Base-by-base conservation (phyloP, 2,113 vertebrate species). In the Dromaius novaehollandiae region DNA sequence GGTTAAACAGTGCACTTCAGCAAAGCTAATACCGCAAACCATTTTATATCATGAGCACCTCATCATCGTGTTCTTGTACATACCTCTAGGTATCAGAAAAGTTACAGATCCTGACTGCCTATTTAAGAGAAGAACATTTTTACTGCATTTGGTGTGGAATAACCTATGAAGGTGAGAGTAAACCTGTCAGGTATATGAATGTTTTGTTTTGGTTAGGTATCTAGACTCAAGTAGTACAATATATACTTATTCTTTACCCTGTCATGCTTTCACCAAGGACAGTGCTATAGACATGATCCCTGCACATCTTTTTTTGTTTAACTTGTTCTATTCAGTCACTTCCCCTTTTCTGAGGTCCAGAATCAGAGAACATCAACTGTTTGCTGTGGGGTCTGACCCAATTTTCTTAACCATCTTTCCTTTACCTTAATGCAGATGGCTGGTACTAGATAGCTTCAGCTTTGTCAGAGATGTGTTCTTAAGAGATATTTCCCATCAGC, bases 61-160 rank as follows among this genome's bases (percentile, higher is more conserved):
- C 44, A 7, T 84, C 13, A 44, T 1, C n/a, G 82, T 25, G 89
- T 55, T 91, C 96, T 66, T 77, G 30, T 94, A 53, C 93, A 0
- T 90, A 6, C 88, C 30, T 90, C 42, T 96, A 99, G 99, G 96
- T 98, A 18, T 94, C 98, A 96, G 99, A 99, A 88, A 99, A 99
- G 96, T 97, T 99, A 16, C 98, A 98, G 58, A 98, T 98, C 95
- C 79, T 99, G 95, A 99, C 99, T 1, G 98, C 98, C 15, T 99
- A 99, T 96, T 94, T 99, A 96, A 98, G 99, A 97, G 98, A 97
- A 92, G 61, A 98, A 58, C 98, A 99, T 97, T 98, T 98, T 24
- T 99, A 99, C 75, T 99, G 99, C 97, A 98, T 99, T 92, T 99
- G 99, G 99, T 99, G 99, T 97, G 99, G 99, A 90, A 99, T 99